Conservation (phyloP, 2,888 invertebrate species). For the Caenorhabditis afra region DNA sequence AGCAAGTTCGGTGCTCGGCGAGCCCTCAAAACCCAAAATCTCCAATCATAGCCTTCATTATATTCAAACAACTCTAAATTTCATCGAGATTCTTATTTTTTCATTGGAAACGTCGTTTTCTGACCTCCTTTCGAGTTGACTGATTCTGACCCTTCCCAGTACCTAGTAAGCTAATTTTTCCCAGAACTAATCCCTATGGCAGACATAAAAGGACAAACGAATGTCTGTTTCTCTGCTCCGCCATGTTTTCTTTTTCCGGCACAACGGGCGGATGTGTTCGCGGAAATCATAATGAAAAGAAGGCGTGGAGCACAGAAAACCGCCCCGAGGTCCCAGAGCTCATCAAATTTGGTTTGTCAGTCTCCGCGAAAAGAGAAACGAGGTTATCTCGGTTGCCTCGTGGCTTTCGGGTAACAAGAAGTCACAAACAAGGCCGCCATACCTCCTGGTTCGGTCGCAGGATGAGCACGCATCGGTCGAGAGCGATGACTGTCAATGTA, state of each 20-base stretch:
- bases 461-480: constrained; percentile 78
- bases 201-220: too few species aligned
- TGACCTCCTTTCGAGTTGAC: too few species aligned
- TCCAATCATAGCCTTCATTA: too few species aligned
- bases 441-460: constrained; percentile 75
- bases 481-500: constrained; percentile 78
- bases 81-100: too few species aligned
- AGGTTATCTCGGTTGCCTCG: not conserved
- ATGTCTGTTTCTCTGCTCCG: too few species aligned
- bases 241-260: too few species aligned
- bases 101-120: too few species aligned
- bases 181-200: too few species aligned
- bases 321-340: constrained; percentile 14
- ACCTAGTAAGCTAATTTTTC: too few species aligned
- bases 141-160: too few species aligned
- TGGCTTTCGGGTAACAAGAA: not conserved
- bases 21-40: not conserved
- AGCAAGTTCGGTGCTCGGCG: not conserved
- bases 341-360: constrained; percentile 10
- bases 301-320: not conserved
- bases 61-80: too few species aligned
- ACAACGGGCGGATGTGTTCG: too few species aligned
- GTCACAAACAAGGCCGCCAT: not conserved
- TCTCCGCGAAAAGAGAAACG: not conserved
- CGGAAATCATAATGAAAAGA: constrained; percentile 5